Conservation (phyloP, 2,113 vertebrate species). For the Pleuronectes platessa region DNA sequence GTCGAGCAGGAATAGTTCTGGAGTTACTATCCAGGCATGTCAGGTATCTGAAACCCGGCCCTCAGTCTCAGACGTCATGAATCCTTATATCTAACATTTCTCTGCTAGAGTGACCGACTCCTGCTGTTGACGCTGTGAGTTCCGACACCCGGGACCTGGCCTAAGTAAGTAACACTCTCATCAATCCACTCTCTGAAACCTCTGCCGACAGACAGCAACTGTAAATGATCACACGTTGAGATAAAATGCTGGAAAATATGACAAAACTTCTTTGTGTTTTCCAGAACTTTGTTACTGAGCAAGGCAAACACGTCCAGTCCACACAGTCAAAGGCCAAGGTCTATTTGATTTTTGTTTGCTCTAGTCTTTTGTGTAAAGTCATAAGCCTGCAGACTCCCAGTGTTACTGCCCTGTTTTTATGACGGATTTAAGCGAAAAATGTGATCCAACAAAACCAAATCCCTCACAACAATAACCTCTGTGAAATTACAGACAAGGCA, state of each 20-base stretch:
- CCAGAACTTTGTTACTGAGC: constrained; percentile 17
- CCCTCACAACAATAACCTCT: constrained; percentile 27
- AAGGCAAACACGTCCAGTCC: constrained; percentile 48
- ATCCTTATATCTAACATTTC: not conserved
- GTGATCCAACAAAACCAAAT: constrained; percentile 16
- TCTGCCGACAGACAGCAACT: not conserved
- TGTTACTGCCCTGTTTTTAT: constrained; percentile 1
- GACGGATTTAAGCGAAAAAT: not conserved
- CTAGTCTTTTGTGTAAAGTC: constrained; percentile 25
- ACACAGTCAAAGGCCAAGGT: constrained; percentile 53
- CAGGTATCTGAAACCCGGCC: not conserved
- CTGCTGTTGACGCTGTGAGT: constrained; percentile 25
- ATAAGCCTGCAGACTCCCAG: constrained; percentile 6
- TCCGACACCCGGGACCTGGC: constrained; percentile 9
- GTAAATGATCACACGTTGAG: not conserved
- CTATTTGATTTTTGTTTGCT: constrained; percentile 50
- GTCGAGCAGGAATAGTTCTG: no score
- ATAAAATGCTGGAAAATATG: constrained; percentile 4
- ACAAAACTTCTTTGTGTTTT: not conserved
- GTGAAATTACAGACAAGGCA: constrained; percentile 9
- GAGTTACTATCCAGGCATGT: no score
- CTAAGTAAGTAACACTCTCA: not conserved
- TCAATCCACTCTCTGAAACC: constrained; percentile 2
- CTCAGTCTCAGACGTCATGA: not conserved
- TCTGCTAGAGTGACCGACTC: constrained; percentile 6